Evolutionary conservation across 64 coral and sea anemone genomes (phyloP).

Genomic region (Montipora capricornis): DNA sequence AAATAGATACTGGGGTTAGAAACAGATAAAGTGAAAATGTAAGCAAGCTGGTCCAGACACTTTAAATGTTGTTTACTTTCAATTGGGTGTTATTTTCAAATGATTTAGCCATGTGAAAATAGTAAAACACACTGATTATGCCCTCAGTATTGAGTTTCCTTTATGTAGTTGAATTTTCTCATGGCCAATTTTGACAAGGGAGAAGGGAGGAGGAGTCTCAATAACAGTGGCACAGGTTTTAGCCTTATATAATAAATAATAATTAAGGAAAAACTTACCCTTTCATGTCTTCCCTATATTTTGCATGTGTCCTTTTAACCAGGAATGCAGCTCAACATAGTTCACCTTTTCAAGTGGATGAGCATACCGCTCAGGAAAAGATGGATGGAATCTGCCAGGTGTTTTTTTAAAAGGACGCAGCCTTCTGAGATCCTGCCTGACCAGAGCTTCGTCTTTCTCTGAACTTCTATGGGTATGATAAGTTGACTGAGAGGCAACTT

Average conservation of each 20-base stretch:
- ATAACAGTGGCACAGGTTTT: not conserved
- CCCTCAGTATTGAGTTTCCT: too few relatives aligned
- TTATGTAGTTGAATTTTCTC: too few relatives aligned
- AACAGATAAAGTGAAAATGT: not conserved
- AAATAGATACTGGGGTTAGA: not conserved
- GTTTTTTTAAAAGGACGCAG: constrained; percentile 34
- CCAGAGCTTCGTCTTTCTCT: constrained; percentile 26
- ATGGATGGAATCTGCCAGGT: constrained; percentile 41
- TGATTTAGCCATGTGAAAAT: not conserved
- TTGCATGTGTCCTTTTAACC: constrained; percentile 31
- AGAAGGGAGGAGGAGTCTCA: too few relatives aligned
- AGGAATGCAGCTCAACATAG: constrained; percentile 26
- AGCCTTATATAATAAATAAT: not conserved
- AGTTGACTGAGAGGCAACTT: constrained; percentile 30
- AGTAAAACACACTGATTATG: constrained; percentile 18
- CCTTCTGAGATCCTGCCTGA: constrained; percentile 17
- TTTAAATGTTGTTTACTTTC: too few relatives aligned
- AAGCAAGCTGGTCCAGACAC: too few relatives aligned
- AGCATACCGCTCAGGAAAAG: constrained; percentile 34
- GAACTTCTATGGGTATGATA: constrained; percentile 43
- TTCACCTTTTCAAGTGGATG: constrained; percentile 46
- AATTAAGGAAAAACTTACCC: not conserved
- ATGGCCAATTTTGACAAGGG: too few relatives aligned
- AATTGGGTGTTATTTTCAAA: not conserved
- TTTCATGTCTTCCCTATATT: too few relatives aligned